Percentiles rank a stretch among this genome's conserved stretches.
Evolutionary conservation across 1,140 invertebrate species (phyloP).

Genomic region (Anastrepha obliqua): DNA sequence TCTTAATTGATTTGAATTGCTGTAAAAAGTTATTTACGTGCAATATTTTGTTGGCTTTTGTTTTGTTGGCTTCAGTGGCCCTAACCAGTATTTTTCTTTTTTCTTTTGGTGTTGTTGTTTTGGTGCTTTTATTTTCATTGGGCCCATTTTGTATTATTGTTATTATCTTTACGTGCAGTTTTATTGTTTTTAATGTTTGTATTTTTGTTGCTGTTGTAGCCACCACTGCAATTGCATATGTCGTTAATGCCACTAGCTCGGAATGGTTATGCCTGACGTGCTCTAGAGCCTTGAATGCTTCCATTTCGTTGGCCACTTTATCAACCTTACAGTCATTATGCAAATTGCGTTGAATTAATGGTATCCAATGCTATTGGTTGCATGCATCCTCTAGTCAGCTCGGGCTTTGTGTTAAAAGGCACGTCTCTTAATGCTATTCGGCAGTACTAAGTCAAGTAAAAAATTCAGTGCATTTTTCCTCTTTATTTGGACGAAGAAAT

Average conservation of each 20-base stretch:
- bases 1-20: conserved; percentile 57
- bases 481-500: too few species aligned
- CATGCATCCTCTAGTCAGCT: not conserved
- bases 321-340: not conserved
- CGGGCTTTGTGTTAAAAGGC: not conserved
- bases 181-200: conserved; percentile 16
- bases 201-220: not conserved
- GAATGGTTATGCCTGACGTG: not conserved
- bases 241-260: not conserved
- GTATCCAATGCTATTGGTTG: not conserved
- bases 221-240: not conserved
- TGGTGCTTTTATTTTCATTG: conserved; percentile 19
- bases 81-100: not conserved
- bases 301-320: not conserved
- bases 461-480: too few species aligned
- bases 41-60: not conserved
- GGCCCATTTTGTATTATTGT: conserved; percentile 34
- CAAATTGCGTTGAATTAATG: not conserved
- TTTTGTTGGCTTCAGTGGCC: not conserved
- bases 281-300: not conserved
- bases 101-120: not conserved
- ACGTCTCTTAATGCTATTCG: not conserved
- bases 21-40: conserved; percentile 52
- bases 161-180: conserved; percentile 33
- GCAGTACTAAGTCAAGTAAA: too few species aligned